These are phyloP conservation scores for Microchrysa polita DNA, from an alignment of 2,888 invertebrate genomes.

Conservation along the genomic window DNA sequence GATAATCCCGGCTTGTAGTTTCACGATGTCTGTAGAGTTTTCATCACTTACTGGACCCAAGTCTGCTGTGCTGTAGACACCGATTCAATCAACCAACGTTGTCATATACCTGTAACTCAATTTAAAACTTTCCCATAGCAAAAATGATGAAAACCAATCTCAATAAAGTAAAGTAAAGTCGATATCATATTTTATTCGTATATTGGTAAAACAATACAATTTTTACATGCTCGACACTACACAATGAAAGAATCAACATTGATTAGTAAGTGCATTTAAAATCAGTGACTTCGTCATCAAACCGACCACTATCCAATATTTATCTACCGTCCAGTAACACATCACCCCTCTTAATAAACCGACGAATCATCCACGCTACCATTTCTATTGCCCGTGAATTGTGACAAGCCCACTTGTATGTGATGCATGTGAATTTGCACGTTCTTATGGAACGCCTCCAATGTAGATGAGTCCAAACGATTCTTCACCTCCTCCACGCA, in stretches of 20 bases:
- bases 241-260: neutral
- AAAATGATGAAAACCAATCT: too few relatives aligned
- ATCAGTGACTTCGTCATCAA: neutral
- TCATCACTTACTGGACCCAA: too few relatives aligned
- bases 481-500: conserved; percentile 90
- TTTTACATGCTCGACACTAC: neutral
- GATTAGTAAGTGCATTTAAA: neutral
- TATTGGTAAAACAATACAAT: neutral
- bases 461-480: conserved; percentile 78
- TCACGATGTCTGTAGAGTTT: too few relatives aligned
- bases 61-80: too few relatives aligned
- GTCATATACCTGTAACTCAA: too few relatives aligned
- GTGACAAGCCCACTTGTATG: conserved; percentile 59
- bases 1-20: too few relatives aligned
- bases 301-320: neutral
- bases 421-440: conserved; percentile 86
- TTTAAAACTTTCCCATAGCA: too few relatives aligned
- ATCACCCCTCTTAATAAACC: neutral
- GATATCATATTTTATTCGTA: too few relatives aligned
- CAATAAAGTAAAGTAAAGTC: too few relatives aligned
- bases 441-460: conserved; percentile 82
- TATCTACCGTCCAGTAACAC: neutral
- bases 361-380: conserved; percentile 27
- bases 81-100: too few relatives aligned
- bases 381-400: conserved; percentile 46